Conservation (phyloP, 2,888 invertebrate species). For the Colostygia pectinataria region DNA sequence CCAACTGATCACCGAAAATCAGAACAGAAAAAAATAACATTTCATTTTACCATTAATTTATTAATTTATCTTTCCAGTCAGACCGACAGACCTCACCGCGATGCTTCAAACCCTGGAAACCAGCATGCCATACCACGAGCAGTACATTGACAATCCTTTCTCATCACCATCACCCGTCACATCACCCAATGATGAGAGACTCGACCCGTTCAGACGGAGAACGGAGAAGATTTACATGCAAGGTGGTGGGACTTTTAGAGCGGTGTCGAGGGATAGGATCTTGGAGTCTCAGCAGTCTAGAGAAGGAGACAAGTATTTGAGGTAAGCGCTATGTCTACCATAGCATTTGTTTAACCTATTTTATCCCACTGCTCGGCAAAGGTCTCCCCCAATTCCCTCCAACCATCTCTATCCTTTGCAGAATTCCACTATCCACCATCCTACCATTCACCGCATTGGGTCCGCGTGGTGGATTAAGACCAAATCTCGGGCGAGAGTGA, state of each 20-base stretch:
- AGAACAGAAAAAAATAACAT: too few relatives aligned
- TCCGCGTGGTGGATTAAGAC: too few relatives aligned
- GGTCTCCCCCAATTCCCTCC: too few relatives aligned
- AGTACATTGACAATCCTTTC: conserved; percentile 79
- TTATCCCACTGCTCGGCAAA: too few relatives aligned
- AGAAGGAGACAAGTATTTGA: conserved; percentile 74
- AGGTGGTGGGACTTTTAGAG: conserved; percentile 75
- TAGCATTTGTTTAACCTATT: too few relatives aligned
- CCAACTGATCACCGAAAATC: too few relatives aligned
- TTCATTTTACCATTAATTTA: too few relatives aligned
- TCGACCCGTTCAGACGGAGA: conserved; percentile 64
- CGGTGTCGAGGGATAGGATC: conserved; percentile 74
- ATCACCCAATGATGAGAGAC: conserved; percentile 74
- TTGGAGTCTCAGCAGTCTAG: conserved; percentile 68
- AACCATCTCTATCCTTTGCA: too few relatives aligned
- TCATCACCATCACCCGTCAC: conserved; percentile 79
- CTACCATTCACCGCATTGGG: too few relatives aligned
- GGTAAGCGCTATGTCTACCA: too few relatives aligned
- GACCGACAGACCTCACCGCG: conserved; percentile 70
- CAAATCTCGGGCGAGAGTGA: too few relatives aligned
- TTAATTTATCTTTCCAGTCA: conserved; percentile 52
- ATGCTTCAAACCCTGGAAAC: conserved; percentile 75
- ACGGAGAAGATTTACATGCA: conserved; percentile 77
- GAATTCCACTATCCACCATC: too few relatives aligned
- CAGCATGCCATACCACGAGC: conserved; percentile 68